phyloP scores from a whole-genome alignment of 2,797 vertebrate genomes.

The Gambelia wislizenii region DNA sequence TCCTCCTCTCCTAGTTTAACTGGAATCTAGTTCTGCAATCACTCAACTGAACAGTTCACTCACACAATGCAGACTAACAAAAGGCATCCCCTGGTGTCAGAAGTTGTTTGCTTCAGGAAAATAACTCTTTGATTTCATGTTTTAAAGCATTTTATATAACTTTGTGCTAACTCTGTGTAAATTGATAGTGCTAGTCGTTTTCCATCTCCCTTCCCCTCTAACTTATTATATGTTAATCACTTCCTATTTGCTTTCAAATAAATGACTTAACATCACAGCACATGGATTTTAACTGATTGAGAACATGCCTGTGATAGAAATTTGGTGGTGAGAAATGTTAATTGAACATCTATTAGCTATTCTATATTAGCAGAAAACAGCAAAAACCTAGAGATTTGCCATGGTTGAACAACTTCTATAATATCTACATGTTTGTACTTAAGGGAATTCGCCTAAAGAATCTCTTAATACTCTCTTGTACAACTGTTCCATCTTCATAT shows the following conservation, averaged over 20 bases:
- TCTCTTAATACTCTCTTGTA: not conserved
- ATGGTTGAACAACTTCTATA: not conserved
- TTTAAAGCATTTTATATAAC: conserved; percentile 38
- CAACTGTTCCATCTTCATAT: not conserved
- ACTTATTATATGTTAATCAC: conserved; percentile 17
- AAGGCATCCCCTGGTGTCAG: conserved; percentile 28
- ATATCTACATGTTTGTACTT: not conserved
- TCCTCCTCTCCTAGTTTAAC: conserved; percentile 17
- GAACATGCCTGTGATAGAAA: not conserved
- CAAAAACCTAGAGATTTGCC: not conserved
- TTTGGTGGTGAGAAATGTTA: not conserved
- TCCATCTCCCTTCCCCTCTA: conserved; percentile 9
- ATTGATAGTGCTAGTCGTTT: not conserved
- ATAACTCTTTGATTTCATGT: conserved; percentile 33
- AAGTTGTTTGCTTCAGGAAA: conserved; percentile 1
- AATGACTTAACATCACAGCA: conserved; percentile 11
- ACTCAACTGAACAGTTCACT: conserved; percentile 8
- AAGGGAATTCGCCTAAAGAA: not conserved
- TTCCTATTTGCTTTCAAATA: conserved; percentile 13
- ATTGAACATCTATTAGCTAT: not conserved
- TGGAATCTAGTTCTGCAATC: conserved; percentile 30
- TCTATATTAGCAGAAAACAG: not conserved
- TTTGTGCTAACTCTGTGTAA: conserved; percentile 24
- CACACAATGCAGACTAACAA: conserved; percentile 30
- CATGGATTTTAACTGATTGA: conserved; percentile 8